Percentiles rank a stretch among this genome's conserved stretches.
phyloP scores from a whole-genome alignment of 1,140 invertebrate genomes.

The Zaprionus inermis region DNA sequence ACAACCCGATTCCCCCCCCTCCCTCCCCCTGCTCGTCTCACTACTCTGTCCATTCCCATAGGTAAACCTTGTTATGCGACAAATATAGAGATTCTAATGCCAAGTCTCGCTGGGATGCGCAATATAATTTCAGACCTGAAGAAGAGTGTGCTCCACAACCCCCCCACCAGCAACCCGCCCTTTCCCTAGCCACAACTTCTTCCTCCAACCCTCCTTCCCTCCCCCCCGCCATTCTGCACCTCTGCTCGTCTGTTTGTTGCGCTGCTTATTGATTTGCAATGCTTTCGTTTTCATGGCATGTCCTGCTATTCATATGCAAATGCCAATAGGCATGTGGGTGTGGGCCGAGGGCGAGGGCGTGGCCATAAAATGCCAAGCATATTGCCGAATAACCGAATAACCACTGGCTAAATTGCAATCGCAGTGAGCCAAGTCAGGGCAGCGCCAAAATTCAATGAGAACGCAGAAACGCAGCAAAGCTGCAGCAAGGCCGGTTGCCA shows the following conservation, averaged over 20 bases:
- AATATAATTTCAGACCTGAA: neutral
- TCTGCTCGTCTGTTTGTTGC: neutral
- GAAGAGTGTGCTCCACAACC: neutral
- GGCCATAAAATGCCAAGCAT: constrained; percentile 42
- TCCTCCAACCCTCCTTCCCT: neutral
- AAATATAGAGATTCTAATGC: constrained; percentile 10
- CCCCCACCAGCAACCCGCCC: too few species aligned
- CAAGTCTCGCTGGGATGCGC: neutral
- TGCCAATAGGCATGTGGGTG: constrained; percentile 44
- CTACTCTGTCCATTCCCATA: neutral
- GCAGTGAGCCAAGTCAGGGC: neutral
- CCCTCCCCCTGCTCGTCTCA: too few species aligned
- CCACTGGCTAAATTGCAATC: constrained; percentile 32
- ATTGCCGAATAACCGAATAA: constrained; percentile 35
- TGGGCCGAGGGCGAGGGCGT: constrained; percentile 16
- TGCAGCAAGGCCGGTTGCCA: constrained; percentile 40
- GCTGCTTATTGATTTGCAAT: constrained; percentile 52
- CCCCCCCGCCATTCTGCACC: too few species aligned
- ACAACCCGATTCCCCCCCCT: too few species aligned
- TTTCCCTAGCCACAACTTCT: neutral
- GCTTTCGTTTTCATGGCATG: constrained; percentile 54
- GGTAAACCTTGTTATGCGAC: neutral
- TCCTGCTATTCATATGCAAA: constrained; percentile 55
- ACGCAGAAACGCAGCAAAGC: constrained; percentile 42
- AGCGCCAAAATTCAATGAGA: constrained; percentile 31